These are phyloP conservation scores for Asobara japonica DNA, from an alignment of 1,140 invertebrate genomes.

Conservation along the genomic window DNA sequence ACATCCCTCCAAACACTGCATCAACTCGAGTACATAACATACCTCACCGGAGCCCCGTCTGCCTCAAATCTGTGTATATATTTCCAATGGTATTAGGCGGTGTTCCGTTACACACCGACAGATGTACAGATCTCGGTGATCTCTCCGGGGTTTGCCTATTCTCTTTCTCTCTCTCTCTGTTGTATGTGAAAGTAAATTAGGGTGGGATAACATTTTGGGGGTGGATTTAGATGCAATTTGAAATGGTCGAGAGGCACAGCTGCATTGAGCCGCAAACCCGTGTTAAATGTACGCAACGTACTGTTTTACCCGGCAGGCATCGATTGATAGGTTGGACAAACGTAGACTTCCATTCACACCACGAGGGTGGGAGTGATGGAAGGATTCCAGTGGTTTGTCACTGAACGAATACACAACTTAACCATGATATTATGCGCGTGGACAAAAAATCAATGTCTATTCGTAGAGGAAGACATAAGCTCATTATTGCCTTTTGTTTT, in stretches of 20 bases:
- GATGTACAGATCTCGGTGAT: constrained; percentile 41
- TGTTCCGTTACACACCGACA: constrained; percentile 44
- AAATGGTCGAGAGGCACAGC: constrained; percentile 28
- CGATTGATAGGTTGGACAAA: constrained; percentile 53
- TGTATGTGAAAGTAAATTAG: background rate
- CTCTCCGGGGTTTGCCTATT: constrained; percentile 27
- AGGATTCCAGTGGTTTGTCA: background rate
- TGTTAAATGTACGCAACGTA: constrained; percentile 32
- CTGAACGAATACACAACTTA: background rate
- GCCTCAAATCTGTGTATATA: constrained; percentile 27
- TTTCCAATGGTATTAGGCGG: constrained; percentile 43
- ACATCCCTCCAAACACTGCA: background rate
- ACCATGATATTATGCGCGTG: background rate
- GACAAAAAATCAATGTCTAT: background rate
- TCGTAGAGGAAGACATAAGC: background rate
- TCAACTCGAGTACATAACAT: background rate
- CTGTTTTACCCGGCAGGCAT: constrained; percentile 38
- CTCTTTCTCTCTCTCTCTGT: constrained; percentile 34
- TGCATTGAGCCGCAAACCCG: constrained; percentile 18
- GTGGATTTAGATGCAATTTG: constrained; percentile 32
- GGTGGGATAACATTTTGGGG: constrained; percentile 21
- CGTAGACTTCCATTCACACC: constrained; percentile 32
- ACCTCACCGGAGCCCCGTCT: background rate
- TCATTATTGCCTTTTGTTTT: no score
- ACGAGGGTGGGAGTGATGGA: constrained; percentile 20